phyloP scores from a whole-genome alignment of 2,113 vertebrate genomes.

The Hydrochoerus hydrochaeris region DNA sequence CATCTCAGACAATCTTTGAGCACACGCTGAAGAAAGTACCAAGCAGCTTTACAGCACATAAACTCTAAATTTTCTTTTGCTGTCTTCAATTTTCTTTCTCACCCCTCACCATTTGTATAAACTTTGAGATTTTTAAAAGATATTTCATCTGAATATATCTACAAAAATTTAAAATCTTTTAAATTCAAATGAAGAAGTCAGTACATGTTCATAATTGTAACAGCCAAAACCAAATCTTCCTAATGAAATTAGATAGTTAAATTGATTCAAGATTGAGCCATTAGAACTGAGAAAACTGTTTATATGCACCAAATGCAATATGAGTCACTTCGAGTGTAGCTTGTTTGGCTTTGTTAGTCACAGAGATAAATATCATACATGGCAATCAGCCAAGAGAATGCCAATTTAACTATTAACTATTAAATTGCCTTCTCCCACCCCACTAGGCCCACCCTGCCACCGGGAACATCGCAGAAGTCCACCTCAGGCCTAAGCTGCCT shows the following conservation, averaged over 20 bases:
- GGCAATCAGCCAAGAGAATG: slow-evolving; percentile 18
- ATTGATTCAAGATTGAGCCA: not conserved
- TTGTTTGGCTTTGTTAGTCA: slow-evolving; percentile 28
- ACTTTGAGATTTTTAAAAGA: not conserved
- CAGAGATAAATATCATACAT: slow-evolving; percentile 33
- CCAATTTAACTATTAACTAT: not conserved
- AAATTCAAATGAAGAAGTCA: not conserved
- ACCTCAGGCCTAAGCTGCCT: too few species aligned
- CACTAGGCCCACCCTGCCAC: too few species aligned
- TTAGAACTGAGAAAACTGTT: not conserved
- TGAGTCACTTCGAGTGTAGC: slow-evolving; percentile 7
- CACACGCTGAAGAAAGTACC: not conserved
- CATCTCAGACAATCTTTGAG: not conserved
- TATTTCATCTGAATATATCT: not conserved
- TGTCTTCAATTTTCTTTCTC: not conserved
- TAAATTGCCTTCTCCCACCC: not conserved
- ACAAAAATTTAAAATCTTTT: not conserved
- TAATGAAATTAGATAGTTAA: not conserved
- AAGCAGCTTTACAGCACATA: not conserved
- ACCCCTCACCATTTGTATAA: not conserved
- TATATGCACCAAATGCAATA: not conserved
- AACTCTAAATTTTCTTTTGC: not conserved
- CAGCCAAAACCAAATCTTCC: not conserved
- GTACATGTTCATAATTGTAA: not conserved
- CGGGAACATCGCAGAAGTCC: too few species aligned